Evolutionary conservation across 2,888 invertebrate genomes (phyloP), one percentile per base, ranked within the genome.

Genomic region (Nomada ruficornis): DNA sequence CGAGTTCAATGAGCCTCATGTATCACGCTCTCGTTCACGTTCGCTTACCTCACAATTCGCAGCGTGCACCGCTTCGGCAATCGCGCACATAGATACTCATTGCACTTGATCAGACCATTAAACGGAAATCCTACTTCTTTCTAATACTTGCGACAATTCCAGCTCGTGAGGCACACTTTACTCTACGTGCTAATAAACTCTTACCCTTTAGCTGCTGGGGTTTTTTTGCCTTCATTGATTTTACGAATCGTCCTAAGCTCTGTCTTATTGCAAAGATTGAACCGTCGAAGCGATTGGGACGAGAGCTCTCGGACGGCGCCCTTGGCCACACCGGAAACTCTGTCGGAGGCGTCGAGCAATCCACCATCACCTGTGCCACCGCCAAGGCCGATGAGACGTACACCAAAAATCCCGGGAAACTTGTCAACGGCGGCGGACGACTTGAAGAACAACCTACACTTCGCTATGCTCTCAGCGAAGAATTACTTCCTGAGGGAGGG

Each of bases 291-390:
- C 73, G 82, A 92, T 84, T 90, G 94, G 93, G 90, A 93, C 83
- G 88, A 91, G 77, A 68, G 90, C 62, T 86, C 91, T 80, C 88
- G 96, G 0, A 94, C 96, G 80, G 98, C 97, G 0, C 97, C 98
- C 0, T 92, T 98, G 29, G 98, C 98, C 13, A 97, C 97, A 70
- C 97, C 97, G 0, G 97, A 98, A 92, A 97, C 97, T 0, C 93
- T 98, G 18, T 97, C 97, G 0, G 97, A 97, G 92, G 95, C 97
- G n/a, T 97, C 97, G 2, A 97, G 97, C 91, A 96, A 96, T 88
- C 97, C 97, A 36, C 95, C 96, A 82, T 95, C 96, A 29, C 96
- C 96, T 86, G 94, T 95, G 71, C 94, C 95, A 62, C 94, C 95
- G 18, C 95, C 95, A 0, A 95, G 95, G 87, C 95, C 96, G 29